phyloP scores from a whole-genome alignment of 2,113 vertebrate species.

The Oreotrochilus melanogaster region DNA sequence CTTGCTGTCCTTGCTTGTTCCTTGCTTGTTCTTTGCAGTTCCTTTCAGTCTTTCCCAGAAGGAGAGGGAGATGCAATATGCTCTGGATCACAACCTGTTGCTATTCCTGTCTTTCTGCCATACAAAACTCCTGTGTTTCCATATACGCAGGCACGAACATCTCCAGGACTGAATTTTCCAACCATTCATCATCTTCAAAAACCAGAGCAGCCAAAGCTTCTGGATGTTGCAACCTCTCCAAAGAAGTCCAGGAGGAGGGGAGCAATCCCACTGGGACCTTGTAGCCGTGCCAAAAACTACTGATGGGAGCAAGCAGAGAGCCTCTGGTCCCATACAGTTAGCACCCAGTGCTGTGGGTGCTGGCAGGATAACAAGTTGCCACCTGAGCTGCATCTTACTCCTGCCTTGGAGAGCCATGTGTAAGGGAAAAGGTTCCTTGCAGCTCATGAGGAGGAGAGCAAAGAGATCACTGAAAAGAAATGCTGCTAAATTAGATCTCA shows the following conservation, averaged over 20 bases:
- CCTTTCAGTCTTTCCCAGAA: not conserved
- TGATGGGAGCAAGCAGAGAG: not conserved
- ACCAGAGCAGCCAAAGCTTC: not conserved
- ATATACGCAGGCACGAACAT: not conserved
- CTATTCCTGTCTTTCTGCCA: not conserved
- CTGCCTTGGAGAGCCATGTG: not conserved
- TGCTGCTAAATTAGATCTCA: not conserved
- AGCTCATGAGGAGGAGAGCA: not conserved
- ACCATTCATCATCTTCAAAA: not conserved
- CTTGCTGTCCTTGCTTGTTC: not conserved
- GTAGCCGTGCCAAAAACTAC: not conserved
- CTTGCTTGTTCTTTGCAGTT: not conserved
- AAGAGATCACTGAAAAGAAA: not conserved
- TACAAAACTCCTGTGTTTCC: not conserved
- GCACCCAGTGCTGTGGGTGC: not conserved
- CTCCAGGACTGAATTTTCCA: not conserved
- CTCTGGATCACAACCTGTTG: not conserved
- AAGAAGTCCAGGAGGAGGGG: not conserved
- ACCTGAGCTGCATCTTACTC: fast-evolving
- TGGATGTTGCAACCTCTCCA: not conserved
- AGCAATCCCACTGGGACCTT: fast-evolving
- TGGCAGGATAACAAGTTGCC: not conserved
- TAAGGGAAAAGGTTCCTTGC: not conserved
- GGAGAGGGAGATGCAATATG: not conserved
- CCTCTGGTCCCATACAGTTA: not conserved